Conservation (phyloP, 2,113 vertebrate species). For the Myrmecophaga tridactyla region DNA sequence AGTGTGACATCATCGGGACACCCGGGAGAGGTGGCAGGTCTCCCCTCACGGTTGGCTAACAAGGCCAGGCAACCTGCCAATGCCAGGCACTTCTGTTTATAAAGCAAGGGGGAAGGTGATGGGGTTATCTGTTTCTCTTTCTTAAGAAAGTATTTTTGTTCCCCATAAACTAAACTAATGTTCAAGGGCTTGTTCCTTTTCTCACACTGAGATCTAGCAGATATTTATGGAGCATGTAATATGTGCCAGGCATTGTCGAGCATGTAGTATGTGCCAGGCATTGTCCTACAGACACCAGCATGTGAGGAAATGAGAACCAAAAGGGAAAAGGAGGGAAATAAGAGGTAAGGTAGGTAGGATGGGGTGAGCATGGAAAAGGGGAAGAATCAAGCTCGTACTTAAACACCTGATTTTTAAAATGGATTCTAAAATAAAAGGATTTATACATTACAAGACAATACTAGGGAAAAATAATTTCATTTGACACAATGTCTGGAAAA, state of each 20-base stretch:
- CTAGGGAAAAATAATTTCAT: neutral
- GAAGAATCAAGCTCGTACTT: neutral
- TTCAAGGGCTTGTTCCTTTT: neutral
- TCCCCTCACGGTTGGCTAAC: neutral
- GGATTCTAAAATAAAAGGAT: neutral
- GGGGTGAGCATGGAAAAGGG: neutral
- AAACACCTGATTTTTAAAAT: neutral
- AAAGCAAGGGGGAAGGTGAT: accelerated
- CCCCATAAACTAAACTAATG: neutral
- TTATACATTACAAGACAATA: neutral
- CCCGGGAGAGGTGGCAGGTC: neutral
- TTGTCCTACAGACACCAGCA: neutral
- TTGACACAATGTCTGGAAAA: neutral
- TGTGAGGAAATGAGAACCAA: neutral
- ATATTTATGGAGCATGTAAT: neutral
- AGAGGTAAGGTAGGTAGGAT: neutral
- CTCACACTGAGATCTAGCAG: neutral
- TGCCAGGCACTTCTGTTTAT: neutral
- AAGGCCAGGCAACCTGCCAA: neutral
- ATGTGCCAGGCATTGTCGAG: neutral
- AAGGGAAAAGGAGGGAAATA: neutral
- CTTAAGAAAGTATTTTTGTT: neutral
- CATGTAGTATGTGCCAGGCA: neutral
- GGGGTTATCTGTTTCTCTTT: neutral
- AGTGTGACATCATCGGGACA: neutral